Evolutionary conservation across 2,797 vertebrate genomes (phyloP).

Genomic region (Pelodytes ibericus): DNA sequence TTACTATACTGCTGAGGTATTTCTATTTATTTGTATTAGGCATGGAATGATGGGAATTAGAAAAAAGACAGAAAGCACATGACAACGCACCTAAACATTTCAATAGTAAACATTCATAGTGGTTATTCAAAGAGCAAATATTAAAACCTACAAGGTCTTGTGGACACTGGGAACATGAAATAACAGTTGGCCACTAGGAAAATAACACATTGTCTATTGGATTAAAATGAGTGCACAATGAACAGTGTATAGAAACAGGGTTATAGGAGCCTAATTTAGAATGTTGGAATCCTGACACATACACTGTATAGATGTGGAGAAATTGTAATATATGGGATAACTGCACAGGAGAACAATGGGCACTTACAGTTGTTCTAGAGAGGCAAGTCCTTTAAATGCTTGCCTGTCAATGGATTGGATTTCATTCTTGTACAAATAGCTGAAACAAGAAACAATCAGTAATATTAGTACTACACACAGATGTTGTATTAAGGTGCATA

Average conservation of each 20-base stretch:
- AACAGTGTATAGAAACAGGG: no score
- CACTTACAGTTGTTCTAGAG: constrained; percentile 99
- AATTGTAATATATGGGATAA: not conserved
- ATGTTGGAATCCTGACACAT: not conserved
- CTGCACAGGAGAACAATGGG: constrained; percentile 55
- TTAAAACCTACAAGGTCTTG: no score
- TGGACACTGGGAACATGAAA: no score
- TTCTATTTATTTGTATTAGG: not conserved
- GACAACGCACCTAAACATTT: not conserved
- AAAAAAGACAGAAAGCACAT: not conserved
- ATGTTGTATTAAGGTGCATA: constrained; percentile 62
- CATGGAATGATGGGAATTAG: not conserved
- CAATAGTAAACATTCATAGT: not conserved
- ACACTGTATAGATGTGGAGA: not conserved
- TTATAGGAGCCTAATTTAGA: not conserved
- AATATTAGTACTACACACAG: constrained; percentile 84
- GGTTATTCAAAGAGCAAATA: no score
- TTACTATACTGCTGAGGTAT: not conserved
- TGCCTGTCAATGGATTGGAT: constrained; percentile 99
- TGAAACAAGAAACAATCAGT: constrained; percentile 94
- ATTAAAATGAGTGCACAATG: no score
- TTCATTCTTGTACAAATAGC: constrained; percentile 99
- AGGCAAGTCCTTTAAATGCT: constrained; percentile 99
- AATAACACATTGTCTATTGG: no score
- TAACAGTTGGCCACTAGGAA: no score